These are phyloP conservation scores for Portevinia maculata DNA, from an alignment of 2,888 invertebrate species.

Conservation along the genomic window DNA sequence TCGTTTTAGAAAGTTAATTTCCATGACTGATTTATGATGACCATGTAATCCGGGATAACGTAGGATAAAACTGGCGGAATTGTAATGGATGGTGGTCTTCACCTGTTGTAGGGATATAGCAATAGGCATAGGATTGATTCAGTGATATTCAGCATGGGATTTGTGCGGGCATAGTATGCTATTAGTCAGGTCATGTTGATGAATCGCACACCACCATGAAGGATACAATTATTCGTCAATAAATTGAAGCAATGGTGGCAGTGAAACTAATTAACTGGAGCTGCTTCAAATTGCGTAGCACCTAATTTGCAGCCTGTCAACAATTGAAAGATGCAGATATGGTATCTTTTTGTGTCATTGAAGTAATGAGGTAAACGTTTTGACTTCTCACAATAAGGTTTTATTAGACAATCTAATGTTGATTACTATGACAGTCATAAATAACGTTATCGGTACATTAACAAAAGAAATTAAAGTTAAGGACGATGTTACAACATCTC, in stretches of 20 bases:
- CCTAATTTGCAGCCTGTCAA: neutral
- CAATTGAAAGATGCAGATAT: too few relatives aligned
- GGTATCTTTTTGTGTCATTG: too few relatives aligned
- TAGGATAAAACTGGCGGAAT: conserved; percentile 19
- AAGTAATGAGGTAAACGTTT: too few relatives aligned
- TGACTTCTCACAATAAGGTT: too few relatives aligned
- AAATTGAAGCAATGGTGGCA: neutral
- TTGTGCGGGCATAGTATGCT: neutral
- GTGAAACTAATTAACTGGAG: neutral
- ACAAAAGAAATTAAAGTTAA: too few relatives aligned
- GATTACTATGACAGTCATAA: too few relatives aligned
- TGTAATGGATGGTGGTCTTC: neutral
- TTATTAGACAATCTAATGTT: too few relatives aligned
- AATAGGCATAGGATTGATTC: conserved; percentile 8
- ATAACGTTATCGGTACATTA: too few relatives aligned
- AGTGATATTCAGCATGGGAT: conserved; percentile 1
- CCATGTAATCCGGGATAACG: conserved; percentile 36
- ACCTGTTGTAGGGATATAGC: conserved; percentile 31
- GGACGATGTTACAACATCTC: too few relatives aligned
- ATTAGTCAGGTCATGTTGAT: conserved; percentile 1
- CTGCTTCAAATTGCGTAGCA: too few relatives aligned
- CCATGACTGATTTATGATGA: conserved; percentile 59
- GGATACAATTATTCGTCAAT: neutral
- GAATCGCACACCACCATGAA: neutral
- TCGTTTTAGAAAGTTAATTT: conserved; percentile 47